A percentile compares a stretch with the other conserved stretches of the same genome.
Conservation (phyloP, 2,888 invertebrate genomes). For the Andrena praecox region DNA sequence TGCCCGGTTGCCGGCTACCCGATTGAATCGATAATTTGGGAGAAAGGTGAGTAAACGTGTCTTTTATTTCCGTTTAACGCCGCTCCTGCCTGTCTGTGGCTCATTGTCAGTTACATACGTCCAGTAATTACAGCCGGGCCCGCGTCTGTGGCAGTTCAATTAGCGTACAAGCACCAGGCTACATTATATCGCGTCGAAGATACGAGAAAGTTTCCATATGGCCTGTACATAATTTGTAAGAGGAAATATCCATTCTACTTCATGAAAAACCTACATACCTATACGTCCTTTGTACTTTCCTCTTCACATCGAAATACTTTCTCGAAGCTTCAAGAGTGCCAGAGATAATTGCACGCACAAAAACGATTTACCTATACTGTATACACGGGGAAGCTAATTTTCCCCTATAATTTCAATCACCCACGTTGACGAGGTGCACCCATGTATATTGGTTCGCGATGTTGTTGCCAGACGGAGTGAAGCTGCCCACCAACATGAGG, state of each 20-base stretch:
- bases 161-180: neutral
- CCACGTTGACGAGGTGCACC: neutral
- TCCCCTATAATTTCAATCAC: neutral
- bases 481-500: conserved; percentile 86
- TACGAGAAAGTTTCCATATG: too few relatives aligned
- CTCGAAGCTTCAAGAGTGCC: neutral
- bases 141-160: conserved; percentile 2
- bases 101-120: conserved; percentile 3
- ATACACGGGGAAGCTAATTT: neutral
- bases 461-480: conserved; percentile 83
- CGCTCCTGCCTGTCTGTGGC: neutral
- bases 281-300: too few relatives aligned
- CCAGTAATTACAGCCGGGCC: neutral
- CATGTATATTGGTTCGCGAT: conserved; percentile 15
- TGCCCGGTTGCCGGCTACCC: conserved; percentile 87
- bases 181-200: too few relatives aligned
- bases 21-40: conserved; percentile 86
- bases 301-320: too few relatives aligned
- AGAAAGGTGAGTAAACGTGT: conserved; percentile 84
- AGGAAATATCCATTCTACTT: too few relatives aligned
- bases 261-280: too few relatives aligned
- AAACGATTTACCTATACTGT: neutral
- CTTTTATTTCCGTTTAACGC: neutral
- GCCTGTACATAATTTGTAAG: too few relatives aligned
- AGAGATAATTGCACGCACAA: too few relatives aligned